phyloP scores from a whole-genome alignment of 2,888 invertebrate species.

The Dusona sp. region DNA sequence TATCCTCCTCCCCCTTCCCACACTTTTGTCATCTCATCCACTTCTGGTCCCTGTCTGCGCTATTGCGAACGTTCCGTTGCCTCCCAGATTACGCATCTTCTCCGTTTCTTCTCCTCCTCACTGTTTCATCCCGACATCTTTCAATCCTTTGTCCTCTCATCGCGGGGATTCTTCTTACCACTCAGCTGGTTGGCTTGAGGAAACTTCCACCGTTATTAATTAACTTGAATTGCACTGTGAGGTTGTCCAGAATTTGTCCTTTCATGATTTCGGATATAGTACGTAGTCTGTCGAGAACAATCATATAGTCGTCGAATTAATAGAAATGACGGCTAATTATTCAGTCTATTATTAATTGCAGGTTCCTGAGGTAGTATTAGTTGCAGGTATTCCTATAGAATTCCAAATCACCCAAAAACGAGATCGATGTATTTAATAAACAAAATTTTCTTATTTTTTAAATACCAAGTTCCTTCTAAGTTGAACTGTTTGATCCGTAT shows the following conservation, averaged over 20 bases:
- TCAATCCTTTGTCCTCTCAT: constrained; percentile 27
- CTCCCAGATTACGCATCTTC: constrained; percentile 29
- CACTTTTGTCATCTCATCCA: constrained; percentile 24
- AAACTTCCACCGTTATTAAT: constrained; percentile 50
- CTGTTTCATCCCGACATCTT: constrained; percentile 28
- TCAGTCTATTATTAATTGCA: too few relatives aligned
- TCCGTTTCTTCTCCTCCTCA: constrained; percentile 6
- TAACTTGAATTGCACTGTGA: constrained; percentile 2
- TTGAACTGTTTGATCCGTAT: too few relatives aligned
- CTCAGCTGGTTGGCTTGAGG: constrained; percentile 14
- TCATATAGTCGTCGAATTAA: too few relatives aligned
- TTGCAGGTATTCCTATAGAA: background rate
- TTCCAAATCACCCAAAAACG: background rate
- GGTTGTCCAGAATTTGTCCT: constrained; percentile 35
- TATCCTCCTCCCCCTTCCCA: background rate
- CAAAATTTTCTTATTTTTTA: background rate
- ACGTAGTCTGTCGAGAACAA: too few relatives aligned
- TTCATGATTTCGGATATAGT: background rate
- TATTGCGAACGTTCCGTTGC: constrained; percentile 36
- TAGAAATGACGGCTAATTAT: too few relatives aligned
- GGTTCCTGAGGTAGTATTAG: too few relatives aligned
- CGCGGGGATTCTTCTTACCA: constrained; percentile 22
- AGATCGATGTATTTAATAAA: background rate
- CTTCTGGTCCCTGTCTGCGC: constrained; percentile 37
- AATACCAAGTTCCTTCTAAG: background rate